Evolutionary conservation across 2,797 vertebrate species (phyloP).

Genomic region (Streptopelia turtur): DNA sequence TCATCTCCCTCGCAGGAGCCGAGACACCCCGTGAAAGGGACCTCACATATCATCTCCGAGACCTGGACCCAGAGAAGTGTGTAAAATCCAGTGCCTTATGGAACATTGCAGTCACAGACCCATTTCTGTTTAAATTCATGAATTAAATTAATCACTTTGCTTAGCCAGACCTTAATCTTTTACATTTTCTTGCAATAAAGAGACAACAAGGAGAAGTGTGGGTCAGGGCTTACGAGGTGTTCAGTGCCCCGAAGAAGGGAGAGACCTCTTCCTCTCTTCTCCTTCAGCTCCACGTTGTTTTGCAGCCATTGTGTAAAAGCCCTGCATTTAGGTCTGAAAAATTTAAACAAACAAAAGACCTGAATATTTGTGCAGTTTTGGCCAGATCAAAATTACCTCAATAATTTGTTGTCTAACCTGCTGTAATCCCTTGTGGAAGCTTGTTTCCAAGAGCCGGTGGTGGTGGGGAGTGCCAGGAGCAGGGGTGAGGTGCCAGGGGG

Average conservation of each 20-base stretch:
- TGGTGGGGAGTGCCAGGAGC: neutral
- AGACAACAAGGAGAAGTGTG: neutral
- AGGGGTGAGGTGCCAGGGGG: neutral
- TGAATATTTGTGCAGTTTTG: neutral
- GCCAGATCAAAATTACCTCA: neutral
- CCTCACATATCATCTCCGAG: rapidly evolving
- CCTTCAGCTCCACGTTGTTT: neutral
- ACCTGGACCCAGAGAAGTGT: neutral
- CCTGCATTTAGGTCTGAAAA: slow-evolving; percentile 5
- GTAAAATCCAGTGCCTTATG: neutral
- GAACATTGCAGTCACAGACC: neutral
- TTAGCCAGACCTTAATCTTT: neutral
- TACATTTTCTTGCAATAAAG: neutral
- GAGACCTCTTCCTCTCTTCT: neutral
- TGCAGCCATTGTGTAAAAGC: neutral
- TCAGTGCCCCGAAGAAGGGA: neutral
- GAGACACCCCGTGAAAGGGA: neutral
- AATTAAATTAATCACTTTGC: neutral
- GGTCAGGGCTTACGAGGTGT: rapidly evolving
- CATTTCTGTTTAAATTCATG: neutral
- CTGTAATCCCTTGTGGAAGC: neutral
- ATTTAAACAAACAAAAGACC: neutral
- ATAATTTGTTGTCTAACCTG: neutral
- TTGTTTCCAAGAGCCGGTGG: neutral
- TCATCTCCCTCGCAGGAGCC: neutral